Evolutionary conservation across 2,797 vertebrate species (phyloP), one percentile per base, ranked within the genome.

Genomic region (Eospalax fontanierii): DNA sequence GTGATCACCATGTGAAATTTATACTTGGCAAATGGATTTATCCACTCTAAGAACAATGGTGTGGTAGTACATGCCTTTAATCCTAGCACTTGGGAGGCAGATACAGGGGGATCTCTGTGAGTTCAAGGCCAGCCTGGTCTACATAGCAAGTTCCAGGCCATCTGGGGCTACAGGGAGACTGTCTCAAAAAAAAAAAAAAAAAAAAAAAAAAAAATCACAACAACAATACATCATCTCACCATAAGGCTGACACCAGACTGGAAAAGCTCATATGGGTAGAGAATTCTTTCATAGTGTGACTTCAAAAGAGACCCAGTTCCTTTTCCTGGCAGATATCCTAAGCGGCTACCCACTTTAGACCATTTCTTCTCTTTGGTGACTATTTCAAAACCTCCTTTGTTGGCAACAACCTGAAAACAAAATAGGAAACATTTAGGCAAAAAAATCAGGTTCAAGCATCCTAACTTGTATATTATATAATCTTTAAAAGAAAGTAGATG

Each of bases 201-300:
- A n/a, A n/a, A n/a, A n/a, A n/a, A n/a, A n/a, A n/a, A n/a, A n/a
- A n/a, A n/a, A n/a, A n/a, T n/a, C n/a, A n/a, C n/a, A n/a, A n/a
- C n/a, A n/a, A n/a, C n/a, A n/a, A n/a, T n/a, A n/a, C n/a, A n/a
- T n/a, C n/a, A 73, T 92, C 98, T 98, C 94, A 99, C 98, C 95
- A 99, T 99, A 65, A 99, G 98, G 79, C 99, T 99, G 96, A 99
- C 99, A 83, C 99, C 99, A 15, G 99, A 99, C 94, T 99, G 99
- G 98, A 99, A 99, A 94, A 99, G 99, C 94, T 99, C 99, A 4
- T 99, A 99, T 0, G 99, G 99, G 97, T 99, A 99, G 19, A 99
- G 99, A 97, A 99, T 99, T 95, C 99, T 98, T 97, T 99, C 99
- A 74, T 99, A 99, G 96, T 99, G 99, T 33, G 99, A 99, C 94